Base-by-base conservation (phyloP, 37 sponge, comb jelly and placozoan species). In the Diacarnus erythraeanus region DNA sequence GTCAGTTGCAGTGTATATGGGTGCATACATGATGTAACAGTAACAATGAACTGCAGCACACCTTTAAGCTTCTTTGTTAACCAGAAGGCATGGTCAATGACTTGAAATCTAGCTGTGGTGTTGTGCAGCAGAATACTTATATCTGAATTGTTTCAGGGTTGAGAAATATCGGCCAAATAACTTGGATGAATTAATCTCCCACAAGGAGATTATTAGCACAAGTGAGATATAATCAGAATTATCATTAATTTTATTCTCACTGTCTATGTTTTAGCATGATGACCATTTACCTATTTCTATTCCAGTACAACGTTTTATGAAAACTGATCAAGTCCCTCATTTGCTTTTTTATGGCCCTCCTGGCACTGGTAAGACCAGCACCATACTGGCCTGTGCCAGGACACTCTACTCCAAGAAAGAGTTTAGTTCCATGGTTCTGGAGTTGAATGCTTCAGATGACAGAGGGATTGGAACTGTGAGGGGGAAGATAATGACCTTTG, bases 401-500 rank as follows among this genome's bases (percentile, higher is more conserved):
- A 80, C 68, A 44, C 81, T 98, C 21, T 98, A 88, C 60, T 66
- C 72, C 27, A 86, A 84, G 37, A 83, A 73, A 31, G 88, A 98
- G 58, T 96, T 96, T 70, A 87, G 77, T 18, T 90, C 94, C 37
- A 96, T 96, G 94, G 94, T 98, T 26, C 80, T 98, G 57, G 99
- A 98, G 84, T 83, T 98, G 80, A 98, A 98, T 81, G 99, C 99
- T 20, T 98, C 99, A 3, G 99, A 98, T 76, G 99, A 98, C 74
- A 64, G 99, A 74, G 99, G 99, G 9, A 98, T 98, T 67, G 99
- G 92, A 9, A 94, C 94, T n/a, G 99, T 98, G 25, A 66, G 99
- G 36, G 96, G 96, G 29, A 80, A 87, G 29, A 84, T 98, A 20
- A 72, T 96, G 18, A 96, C 72, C 64, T 98, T 98, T 83, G 99